A percentile compares a stretch with the other conserved stretches of the same genome.
phyloP scores from a whole-genome alignment of 2,113 vertebrate genomes.

The Phyllostomus hastatus region DNA sequence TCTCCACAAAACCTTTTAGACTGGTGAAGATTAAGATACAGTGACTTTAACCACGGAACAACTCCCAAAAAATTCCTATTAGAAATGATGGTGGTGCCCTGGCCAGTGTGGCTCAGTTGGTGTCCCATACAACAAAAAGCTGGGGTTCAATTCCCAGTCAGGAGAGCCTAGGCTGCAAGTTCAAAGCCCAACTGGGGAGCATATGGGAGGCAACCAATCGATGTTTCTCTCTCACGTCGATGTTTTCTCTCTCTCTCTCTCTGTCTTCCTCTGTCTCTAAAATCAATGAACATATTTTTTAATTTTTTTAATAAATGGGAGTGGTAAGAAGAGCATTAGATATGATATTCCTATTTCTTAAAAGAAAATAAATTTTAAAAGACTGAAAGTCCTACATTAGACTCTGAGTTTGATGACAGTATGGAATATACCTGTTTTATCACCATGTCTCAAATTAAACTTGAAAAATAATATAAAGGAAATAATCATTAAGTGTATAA shows the following conservation, averaged over 20 bases:
- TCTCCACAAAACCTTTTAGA: background rate
- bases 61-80: background rate
- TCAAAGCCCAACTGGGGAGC: too few species aligned
- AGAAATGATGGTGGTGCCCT: background rate
- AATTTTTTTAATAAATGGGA: too few species aligned
- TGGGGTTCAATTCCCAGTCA: too few species aligned
- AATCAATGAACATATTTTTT: too few species aligned
- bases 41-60: background rate
- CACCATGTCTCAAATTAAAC: background rate
- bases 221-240: too few species aligned
- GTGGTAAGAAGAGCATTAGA: background rate
- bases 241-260: too few species aligned
- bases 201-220: too few species aligned
- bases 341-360: conserved; percentile 5
- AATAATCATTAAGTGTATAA: background rate
- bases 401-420: background rate
- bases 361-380: background rate
- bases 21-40: background rate
- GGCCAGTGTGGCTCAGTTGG: too few species aligned
- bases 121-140: too few species aligned
- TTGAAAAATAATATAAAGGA: background rate
- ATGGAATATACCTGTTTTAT: background rate
- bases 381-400: background rate
- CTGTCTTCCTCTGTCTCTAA: too few species aligned
- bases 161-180: too few species aligned